Conservation (phyloP, 2,113 vertebrate genomes). For the Gambusia holbrooki region DNA sequence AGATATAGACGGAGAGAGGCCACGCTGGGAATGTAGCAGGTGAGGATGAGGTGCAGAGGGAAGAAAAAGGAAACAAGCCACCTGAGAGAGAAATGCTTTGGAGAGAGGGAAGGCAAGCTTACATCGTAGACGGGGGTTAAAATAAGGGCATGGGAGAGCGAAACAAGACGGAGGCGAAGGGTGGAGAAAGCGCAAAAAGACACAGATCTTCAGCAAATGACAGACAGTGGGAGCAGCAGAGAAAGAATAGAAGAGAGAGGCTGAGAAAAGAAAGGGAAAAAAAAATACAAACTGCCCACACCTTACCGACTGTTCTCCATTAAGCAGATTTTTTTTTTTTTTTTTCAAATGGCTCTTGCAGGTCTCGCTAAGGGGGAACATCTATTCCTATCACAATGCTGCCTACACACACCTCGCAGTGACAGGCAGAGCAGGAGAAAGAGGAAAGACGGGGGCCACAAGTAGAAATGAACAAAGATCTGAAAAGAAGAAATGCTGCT, state of each 20-base stretch:
- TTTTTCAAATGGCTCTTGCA: slow-evolving; percentile 81
- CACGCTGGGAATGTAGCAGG: slow-evolving; percentile 61
- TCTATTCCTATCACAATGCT: slow-evolving; percentile 85
- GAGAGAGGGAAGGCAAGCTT: slow-evolving; percentile 49
- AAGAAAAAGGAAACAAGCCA: slow-evolving; percentile 38
- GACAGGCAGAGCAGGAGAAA: slow-evolving; percentile 64
- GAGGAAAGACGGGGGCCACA: slow-evolving; percentile 35
- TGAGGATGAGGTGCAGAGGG: slow-evolving; percentile 50
- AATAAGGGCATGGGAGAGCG: slow-evolving; percentile 35
- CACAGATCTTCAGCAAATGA: slow-evolving; percentile 64
- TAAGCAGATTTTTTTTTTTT: slow-evolving; percentile 70
- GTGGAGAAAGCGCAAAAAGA: slow-evolving; percentile 49
- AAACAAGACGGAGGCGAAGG: slow-evolving; percentile 48
- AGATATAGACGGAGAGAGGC: slow-evolving; percentile 68
- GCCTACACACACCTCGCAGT: slow-evolving; percentile 80
- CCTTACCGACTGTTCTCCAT: slow-evolving; percentile 82
- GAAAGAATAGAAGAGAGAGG: slow-evolving; percentile 61
- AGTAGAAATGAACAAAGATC: slow-evolving; percentile 59
- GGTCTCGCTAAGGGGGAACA: slow-evolving; percentile 83
- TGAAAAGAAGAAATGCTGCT: slow-evolving; percentile 27
- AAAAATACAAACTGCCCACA: slow-evolving; percentile 79
- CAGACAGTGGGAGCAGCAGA: slow-evolving; percentile 68
- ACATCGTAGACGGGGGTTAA: slow-evolving; percentile 48
- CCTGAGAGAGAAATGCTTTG: slow-evolving; percentile 70
- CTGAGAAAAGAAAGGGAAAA: slow-evolving; percentile 20